A percentile compares a stretch with the other conserved stretches of the same genome.
These are phyloP conservation scores for Chymomyza amoena DNA, from an alignment of 2,888 invertebrate genomes.

Conservation along the genomic window DNA sequence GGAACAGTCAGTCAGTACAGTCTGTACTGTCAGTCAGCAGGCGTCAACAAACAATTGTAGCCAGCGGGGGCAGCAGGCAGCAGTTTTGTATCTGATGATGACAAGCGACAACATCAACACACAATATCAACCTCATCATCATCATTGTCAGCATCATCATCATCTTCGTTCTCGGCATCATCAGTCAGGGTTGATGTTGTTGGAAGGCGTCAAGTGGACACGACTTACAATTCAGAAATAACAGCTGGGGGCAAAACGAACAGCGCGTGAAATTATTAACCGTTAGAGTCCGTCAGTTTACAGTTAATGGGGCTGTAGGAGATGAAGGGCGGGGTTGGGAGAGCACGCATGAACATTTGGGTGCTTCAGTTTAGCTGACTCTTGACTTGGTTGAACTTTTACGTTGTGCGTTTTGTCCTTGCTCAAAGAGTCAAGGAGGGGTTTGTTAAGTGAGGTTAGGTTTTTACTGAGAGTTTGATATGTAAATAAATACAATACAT, in stretches of 20 bases:
- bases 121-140: slow-evolving; percentile 54
- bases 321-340: too few species aligned
- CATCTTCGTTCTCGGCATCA: slow-evolving; percentile 21
- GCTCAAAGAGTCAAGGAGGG: not conserved
- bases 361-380: slow-evolving; percentile 25
- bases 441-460: not conserved
- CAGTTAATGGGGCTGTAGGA: slow-evolving; percentile 14
- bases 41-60: slow-evolving; percentile 10
- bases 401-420: not conserved
- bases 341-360: slow-evolving; percentile 6
- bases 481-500: too few species aligned
- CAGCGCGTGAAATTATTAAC: slow-evolving; percentile 37
- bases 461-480: not conserved
- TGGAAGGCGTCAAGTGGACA: slow-evolving; percentile 13
- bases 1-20: too few species aligned
- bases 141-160: not conserved
- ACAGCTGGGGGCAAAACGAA: not conserved
- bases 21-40: not conserved
- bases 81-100: slow-evolving; percentile 30
- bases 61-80: not conserved
- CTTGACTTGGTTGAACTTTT: not conserved
- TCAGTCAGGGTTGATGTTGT: slow-evolving; percentile 44
- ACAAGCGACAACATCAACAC: slow-evolving; percentile 40
- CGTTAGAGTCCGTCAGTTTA: slow-evolving; percentile 34
- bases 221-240: not conserved